A percentile compares a stretch with the other conserved stretches of the same genome.
Conservation (phyloP, 2,113 vertebrate species). For the Amphiprion percula region DNA sequence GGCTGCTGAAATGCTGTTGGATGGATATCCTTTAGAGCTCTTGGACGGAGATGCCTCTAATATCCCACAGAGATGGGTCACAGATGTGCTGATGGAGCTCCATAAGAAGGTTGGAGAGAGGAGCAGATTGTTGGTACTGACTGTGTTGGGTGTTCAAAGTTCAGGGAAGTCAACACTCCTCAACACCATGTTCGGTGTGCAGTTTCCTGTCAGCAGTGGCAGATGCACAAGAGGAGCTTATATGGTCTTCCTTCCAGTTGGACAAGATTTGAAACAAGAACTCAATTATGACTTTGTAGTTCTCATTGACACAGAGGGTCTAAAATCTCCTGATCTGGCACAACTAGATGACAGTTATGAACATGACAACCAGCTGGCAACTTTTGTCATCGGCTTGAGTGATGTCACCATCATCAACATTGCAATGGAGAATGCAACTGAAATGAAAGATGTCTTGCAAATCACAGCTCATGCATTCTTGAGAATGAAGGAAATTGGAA, state of each 20-base stretch:
- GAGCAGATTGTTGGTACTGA: constrained; percentile 68
- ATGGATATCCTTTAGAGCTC: constrained; percentile 76
- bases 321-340: constrained; percentile 61
- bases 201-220: constrained; percentile 84
- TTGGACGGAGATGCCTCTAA: constrained; percentile 78
- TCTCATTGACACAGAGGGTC: constrained; percentile 76
- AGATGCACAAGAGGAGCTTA: constrained; percentile 83
- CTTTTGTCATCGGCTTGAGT: constrained; percentile 85
- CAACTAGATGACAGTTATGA: constrained; percentile 62
- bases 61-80: constrained; percentile 70
- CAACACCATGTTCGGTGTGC: constrained; percentile 89
- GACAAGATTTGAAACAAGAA: constrained; percentile 48
- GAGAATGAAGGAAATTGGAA: constrained; percentile 77
- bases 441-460: constrained; percentile 75
- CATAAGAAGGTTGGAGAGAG: constrained; percentile 51
- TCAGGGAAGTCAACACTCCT: constrained; percentile 86
- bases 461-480: constrained; percentile 71
- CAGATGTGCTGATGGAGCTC: constrained; percentile 67
- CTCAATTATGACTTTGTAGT: constrained; percentile 76
- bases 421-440: constrained; percentile 60
- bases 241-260: constrained; percentile 69
- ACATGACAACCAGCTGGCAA: constrained; percentile 85
- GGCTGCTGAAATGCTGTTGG: constrained; percentile 72
- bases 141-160: constrained; percentile 79
- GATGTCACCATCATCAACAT: constrained; percentile 83